Percentiles rank a stretch among this genome's conserved stretches.
These are phyloP conservation scores for Leptinotarsa haldemani DNA, from an alignment of 2,888 invertebrate species.

Conservation along the genomic window DNA sequence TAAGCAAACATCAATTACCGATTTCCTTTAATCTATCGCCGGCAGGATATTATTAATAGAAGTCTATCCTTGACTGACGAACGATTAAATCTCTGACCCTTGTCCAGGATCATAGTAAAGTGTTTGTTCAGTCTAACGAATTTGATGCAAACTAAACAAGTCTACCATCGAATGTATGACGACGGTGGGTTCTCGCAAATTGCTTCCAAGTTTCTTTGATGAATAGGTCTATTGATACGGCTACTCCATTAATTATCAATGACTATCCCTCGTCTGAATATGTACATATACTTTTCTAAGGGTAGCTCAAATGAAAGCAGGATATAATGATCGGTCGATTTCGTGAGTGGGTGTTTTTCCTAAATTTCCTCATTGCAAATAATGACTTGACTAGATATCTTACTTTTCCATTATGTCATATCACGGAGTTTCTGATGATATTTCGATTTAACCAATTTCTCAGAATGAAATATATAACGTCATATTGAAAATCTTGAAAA, in stretches of 20 bases:
- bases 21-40: conserved; percentile 49
- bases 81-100: conserved; percentile 51
- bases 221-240: conserved; percentile 27
- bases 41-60: conserved; percentile 46
- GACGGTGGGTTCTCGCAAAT: conserved; percentile 23
- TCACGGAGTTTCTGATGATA: no score
- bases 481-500: no score
- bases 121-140: conserved; percentile 54
- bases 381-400: neutral
- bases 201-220: conserved; percentile 45
- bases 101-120: conserved; percentile 50
- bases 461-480: no score
- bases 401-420: no score
- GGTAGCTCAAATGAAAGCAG: neutral
- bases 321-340: neutral
- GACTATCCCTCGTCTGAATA: neutral
- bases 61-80: conserved; percentile 53
- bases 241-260: conserved; percentile 17
- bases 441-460: no score
- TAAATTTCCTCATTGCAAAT: neutral
- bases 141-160: conserved; percentile 52
- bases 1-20: conserved; percentile 48
- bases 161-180: conserved; percentile 46
- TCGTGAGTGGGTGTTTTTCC: conserved; percentile 4
- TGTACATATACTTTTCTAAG: conserved; percentile 43